Percentiles rank a stretch among this genome's conserved stretches.
Evolutionary conservation across 2,797 vertebrate species (phyloP).

Genomic region (Lagorchestes hirsutus): DNA sequence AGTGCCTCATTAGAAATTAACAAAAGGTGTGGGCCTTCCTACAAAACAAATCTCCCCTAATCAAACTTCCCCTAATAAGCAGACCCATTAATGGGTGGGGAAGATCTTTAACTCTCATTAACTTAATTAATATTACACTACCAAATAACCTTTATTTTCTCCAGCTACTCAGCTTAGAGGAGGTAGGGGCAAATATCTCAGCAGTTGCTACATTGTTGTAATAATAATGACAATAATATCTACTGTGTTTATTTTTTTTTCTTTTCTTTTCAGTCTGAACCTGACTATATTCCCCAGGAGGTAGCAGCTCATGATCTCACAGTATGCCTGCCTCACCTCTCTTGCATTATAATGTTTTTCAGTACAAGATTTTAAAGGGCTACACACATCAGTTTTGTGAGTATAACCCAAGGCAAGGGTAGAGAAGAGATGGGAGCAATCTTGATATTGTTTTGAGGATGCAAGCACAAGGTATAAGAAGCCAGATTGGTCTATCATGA

Average conservation of each 20-base stretch:
- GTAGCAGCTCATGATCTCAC: not conserved
- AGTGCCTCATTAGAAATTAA: no score
- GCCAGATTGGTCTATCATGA: not conserved
- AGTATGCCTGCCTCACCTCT: not conserved
- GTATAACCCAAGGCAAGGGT: not conserved
- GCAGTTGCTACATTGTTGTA: not conserved
- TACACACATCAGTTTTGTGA: not conserved
- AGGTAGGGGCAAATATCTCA: not conserved
- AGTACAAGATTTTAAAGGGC: not conserved
- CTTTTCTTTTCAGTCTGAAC: not conserved
- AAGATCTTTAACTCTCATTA: no score
- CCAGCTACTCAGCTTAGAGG: not conserved
- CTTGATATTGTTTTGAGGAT: not conserved
- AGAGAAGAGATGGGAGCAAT: not conserved
- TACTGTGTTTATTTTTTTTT: not conserved
- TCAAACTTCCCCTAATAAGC: no score
- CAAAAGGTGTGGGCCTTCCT: no score
- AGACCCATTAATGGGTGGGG: no score
- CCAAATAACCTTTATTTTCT: not conserved
- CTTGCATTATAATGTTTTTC: not conserved
- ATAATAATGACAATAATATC: not conserved
- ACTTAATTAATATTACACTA: not conserved
- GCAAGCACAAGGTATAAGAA: not conserved
- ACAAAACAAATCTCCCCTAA: no score
- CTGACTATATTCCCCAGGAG: not conserved